Evolutionary conservation across 2,888 invertebrate genomes (phyloP), one percentile per base, ranked within the genome.

Genomic region (Orthosia gracilis): DNA sequence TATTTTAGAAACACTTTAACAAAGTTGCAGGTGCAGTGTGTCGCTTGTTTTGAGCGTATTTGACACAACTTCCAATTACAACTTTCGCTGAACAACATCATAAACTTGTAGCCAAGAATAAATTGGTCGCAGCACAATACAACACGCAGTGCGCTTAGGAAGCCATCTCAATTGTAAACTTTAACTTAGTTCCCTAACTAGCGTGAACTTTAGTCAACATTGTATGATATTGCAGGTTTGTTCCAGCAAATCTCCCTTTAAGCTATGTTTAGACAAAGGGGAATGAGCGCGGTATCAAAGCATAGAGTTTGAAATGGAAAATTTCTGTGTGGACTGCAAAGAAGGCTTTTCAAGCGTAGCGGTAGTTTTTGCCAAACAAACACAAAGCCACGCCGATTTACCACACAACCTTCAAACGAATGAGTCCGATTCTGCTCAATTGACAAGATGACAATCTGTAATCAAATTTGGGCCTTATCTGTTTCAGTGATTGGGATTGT

Each of bases 151-250:
- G 50, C 66, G 18, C 54, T 76, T 69, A 71, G 62, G 31, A 57
- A 69, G 45, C 55, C 66, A 67, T 54, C 64, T 49, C 50, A 59
- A 69, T 59, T 68, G 64, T 62, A 61, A 80, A 66, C 62, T 74
- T 71, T 70, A 71, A 66, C 40, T 71, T 59, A 72, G 73, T 73
- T 73, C 15, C 31, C 9, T 65, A 80, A 82, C 82, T 67, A 59
- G 69, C 52, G 66, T 63, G 12, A 63, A 73, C 65, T 70, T 69
- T 13, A 52, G 54, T 65, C 45, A 45, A 69, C 74, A 75, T 68
- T 78, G 64, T 61, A 68, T 75, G 68, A 70, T 62, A 72, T 55
- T 58, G 52, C 64, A 68, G 64, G 62, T 71, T 82, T 72, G 67
- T 69, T 73, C 64, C 21, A 61, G 64, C 55, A 69, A 77, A 73